Conservation (phyloP, 2,888 invertebrate genomes). For the Corbicula japonica region DNA sequence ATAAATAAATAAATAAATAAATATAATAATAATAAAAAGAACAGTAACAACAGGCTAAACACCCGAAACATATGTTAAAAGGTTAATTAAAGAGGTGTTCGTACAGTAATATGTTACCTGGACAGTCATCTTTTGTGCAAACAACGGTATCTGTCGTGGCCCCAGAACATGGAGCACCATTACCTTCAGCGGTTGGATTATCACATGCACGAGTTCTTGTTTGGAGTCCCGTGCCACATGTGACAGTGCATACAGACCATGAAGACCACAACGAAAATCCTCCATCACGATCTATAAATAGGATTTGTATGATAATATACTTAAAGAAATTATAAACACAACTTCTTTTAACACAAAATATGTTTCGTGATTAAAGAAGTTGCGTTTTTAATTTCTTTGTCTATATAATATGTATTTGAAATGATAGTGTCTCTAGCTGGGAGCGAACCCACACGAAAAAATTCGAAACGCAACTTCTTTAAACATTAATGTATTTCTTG, state of each 20-base stretch:
- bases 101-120: too few relatives aligned
- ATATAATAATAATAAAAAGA: neutral
- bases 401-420: neutral
- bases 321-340: too few relatives aligned
- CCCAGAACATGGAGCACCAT: conserved; percentile 66
- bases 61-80: conserved; percentile 6
- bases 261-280: conserved; percentile 57
- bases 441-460: neutral
- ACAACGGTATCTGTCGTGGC: conserved; percentile 31
- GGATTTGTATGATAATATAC: neutral
- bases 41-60: neutral
- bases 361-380: too few relatives aligned
- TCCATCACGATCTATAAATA: conserved; percentile 70
- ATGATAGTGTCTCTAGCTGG: neutral
- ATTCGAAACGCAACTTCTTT: neutral
- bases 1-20: neutral
- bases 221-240: conserved; percentile 69
- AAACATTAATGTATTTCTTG: too few relatives aligned
- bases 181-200: conserved; percentile 63
- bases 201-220: conserved; percentile 62
- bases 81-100: too few relatives aligned
- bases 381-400: too few relatives aligned
- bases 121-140: conserved; percentile 60
- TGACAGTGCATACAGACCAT: conserved; percentile 63
- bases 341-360: too few relatives aligned